A percentile compares a stretch with the other conserved stretches of the same genome.
These are phyloP conservation scores for Rattus rattus DNA, from an alignment of 2,113 vertebrate genomes.

Conservation along the genomic window DNA sequence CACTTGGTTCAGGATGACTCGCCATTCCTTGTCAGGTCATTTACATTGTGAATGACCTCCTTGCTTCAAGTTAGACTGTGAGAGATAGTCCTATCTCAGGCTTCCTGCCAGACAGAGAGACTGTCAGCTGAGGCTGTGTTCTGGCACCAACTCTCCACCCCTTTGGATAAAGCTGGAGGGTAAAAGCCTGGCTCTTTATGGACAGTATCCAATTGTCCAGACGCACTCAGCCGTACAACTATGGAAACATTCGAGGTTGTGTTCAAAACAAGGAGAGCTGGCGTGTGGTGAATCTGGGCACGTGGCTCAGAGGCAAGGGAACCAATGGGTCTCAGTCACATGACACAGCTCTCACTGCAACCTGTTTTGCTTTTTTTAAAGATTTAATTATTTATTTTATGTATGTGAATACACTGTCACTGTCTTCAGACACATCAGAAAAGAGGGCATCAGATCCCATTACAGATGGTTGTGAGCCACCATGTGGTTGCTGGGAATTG, in stretches of 20 bases:
- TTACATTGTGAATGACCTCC: background rate
- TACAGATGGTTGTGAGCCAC: too few species aligned
- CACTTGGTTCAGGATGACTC: background rate
- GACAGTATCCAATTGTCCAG: background rate
- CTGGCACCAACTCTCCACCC: background rate
- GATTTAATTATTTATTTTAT: too few species aligned
- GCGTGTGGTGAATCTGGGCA: background rate
- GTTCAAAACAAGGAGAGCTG: background rate
- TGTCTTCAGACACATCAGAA: too few species aligned
- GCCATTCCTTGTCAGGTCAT: background rate
- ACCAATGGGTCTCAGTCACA: background rate
- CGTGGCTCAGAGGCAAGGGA: background rate
- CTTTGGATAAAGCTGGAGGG: background rate
- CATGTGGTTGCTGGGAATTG: too few species aligned
- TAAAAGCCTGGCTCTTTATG: background rate
- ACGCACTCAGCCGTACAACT: background rate
- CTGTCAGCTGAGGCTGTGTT: background rate
- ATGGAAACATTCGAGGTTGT: background rate
- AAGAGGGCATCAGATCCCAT: too few species aligned
- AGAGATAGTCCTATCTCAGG: background rate
- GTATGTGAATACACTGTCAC: too few species aligned
- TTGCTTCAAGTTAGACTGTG: background rate
- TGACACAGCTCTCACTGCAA: background rate
- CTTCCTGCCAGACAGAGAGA: accelerated
- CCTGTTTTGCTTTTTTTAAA: too few species aligned